A percentile compares a stretch with the other conserved stretches of the same genome.
Evolutionary conservation across 1,140 invertebrate genomes (phyloP).

Genomic region (Ridgeia piscesae): DNA sequence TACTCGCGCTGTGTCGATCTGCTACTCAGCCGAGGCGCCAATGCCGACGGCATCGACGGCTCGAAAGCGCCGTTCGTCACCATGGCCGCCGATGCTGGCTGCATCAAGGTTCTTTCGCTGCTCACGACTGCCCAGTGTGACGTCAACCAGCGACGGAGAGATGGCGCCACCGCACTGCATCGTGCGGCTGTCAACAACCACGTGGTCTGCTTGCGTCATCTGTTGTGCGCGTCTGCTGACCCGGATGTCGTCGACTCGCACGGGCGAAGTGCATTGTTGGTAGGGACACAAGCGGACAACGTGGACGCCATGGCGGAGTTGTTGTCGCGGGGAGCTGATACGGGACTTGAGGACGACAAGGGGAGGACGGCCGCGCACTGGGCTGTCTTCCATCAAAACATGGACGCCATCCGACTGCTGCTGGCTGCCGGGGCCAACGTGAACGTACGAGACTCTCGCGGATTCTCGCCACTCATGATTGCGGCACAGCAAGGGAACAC

Average conservation of each 20-base stretch:
- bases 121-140: background rate
- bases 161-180: conserved; percentile 2
- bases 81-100: conserved; percentile 11
- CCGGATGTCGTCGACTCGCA: background rate
- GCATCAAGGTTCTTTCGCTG: background rate
- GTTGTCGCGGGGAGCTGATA: background rate
- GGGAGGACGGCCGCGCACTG: background rate
- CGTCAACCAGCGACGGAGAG: background rate
- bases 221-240: background rate
- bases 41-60: background rate
- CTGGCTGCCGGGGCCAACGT: background rate
- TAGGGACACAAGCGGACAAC: background rate
- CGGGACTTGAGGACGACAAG: background rate
- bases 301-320: background rate
- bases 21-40: background rate
- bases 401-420: background rate
- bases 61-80: background rate
- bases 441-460: conserved; percentile 7
- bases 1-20: conserved; percentile 9
- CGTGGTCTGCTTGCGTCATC: background rate
- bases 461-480: conserved; percentile 7
- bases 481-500: background rate
- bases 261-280: background rate
- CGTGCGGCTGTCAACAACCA: background rate
- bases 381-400: background rate